Evolutionary conservation across 2,797 vertebrate species (phyloP).

Genomic region (Morelia viridis): DNA sequence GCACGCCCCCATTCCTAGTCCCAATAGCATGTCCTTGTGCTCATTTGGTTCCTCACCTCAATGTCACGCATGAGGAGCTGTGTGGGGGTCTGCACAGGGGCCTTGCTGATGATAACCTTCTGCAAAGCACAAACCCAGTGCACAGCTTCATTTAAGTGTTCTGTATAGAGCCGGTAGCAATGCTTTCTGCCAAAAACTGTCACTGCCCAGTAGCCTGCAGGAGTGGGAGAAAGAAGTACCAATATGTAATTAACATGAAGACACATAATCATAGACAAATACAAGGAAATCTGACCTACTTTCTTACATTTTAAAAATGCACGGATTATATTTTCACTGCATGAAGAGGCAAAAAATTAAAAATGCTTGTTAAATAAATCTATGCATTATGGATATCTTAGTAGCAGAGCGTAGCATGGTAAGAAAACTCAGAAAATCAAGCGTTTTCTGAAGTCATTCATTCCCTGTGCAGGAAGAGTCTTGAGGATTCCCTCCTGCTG

Average conservation of each 20-base stretch:
- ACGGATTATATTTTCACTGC: not conserved
- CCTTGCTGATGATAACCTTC: slow-evolving; percentile 92
- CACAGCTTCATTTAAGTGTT: slow-evolving; percentile 90
- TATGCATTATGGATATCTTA: not conserved
- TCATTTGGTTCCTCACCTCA: slow-evolving; percentile 74
- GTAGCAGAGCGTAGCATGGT: not conserved
- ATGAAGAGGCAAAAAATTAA: not conserved
- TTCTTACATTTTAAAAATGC: not conserved
- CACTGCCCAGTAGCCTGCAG: slow-evolving; percentile 90
- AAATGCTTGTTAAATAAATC: not conserved
- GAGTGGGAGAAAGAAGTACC: not conserved
- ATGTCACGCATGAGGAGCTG: slow-evolving; percentile 93
- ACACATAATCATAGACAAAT: not conserved
- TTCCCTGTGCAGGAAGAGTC: not conserved
- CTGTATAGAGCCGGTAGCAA: slow-evolving; percentile 88
- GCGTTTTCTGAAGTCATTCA: not conserved
- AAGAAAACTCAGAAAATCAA: not conserved
- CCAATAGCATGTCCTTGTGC: not conserved
- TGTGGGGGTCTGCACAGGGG: slow-evolving; percentile 90
- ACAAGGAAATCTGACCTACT: not conserved
- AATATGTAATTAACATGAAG: not conserved
- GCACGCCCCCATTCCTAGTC: no score
- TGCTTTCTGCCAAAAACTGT: slow-evolving; percentile 93
- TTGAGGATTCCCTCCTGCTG: not conserved
- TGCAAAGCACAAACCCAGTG: slow-evolving; percentile 92